Percentiles rank a stretch among this genome's conserved stretches.
These are phyloP conservation scores for Cephus pulcher DNA, from an alignment of 2,888 invertebrate genomes.

Conservation along the genomic window DNA sequence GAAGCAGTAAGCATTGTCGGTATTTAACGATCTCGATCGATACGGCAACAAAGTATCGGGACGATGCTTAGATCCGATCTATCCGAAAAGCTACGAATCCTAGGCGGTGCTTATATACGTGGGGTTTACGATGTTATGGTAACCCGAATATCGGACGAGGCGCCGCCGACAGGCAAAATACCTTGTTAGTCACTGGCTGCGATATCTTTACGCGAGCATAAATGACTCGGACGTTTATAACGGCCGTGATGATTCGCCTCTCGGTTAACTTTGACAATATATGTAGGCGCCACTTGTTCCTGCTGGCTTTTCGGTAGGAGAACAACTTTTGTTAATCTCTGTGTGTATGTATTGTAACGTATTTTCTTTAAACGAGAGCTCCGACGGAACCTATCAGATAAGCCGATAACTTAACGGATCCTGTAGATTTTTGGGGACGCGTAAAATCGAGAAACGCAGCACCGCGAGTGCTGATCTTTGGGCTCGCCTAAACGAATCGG, in stretches of 20 bases:
- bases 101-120: conserved; percentile 43
- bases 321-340: too few species aligned
- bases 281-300: not conserved
- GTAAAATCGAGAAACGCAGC: too few species aligned
- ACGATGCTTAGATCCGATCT: conserved; percentile 13
- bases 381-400: too few species aligned
- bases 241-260: not conserved
- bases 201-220: not conserved
- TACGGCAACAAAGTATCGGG: conserved; percentile 28
- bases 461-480: too few species aligned
- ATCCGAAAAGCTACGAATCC: not conserved
- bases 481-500: too few species aligned
- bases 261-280: not conserved
- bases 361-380: too few species aligned
- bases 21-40: conserved; percentile 31
- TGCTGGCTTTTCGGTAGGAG: not conserved
- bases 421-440: too few species aligned
- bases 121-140: conserved; percentile 57
- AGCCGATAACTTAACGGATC: too few species aligned
- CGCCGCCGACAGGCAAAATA: conserved; percentile 30
- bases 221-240: not conserved
- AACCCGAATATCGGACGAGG: conserved; percentile 47
- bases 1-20: not conserved
- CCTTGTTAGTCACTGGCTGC: conserved; percentile 32
- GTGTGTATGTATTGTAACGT: too few species aligned